Conservation (phyloP, 2,888 invertebrate species). For the Phorcus lineatus region DNA sequence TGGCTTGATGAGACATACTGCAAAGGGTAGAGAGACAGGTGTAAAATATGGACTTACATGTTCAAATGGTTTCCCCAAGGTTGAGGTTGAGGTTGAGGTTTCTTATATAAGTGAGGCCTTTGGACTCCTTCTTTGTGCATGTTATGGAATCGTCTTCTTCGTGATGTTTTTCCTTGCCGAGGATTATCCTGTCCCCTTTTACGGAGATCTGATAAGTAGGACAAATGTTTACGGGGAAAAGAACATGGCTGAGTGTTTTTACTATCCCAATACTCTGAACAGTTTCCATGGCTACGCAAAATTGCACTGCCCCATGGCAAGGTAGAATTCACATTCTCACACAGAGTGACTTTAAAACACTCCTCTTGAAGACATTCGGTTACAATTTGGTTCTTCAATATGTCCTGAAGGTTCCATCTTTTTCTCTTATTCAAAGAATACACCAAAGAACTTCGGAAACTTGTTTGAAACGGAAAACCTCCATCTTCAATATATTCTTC, state of each 20-base stretch:
- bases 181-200: not conserved
- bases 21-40: too few relatives aligned
- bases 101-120: not conserved
- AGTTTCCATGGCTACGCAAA: not conserved
- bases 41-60: too few relatives aligned
- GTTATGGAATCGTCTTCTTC: not conserved
- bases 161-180: not conserved
- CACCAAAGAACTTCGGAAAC: not conserved
- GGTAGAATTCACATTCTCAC: not conserved
- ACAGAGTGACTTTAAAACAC: not conserved
- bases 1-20: too few relatives aligned
- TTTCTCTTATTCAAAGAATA: slow-evolving; percentile 7
- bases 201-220: not conserved
- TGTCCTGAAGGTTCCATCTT: not conserved
- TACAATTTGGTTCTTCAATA: not conserved
- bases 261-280: not conserved
- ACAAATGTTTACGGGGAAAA: not conserved
- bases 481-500: not conserved
- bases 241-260: not conserved
- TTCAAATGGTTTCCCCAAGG: too few relatives aligned
- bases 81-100: too few relatives aligned
- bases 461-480: not conserved
- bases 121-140: not conserved
- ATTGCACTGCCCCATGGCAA: not conserved
- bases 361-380: not conserved